These are phyloP conservation scores for Drosophila peninsularis DNA, from an alignment of 2,888 invertebrate genomes.

Conservation along the genomic window DNA sequence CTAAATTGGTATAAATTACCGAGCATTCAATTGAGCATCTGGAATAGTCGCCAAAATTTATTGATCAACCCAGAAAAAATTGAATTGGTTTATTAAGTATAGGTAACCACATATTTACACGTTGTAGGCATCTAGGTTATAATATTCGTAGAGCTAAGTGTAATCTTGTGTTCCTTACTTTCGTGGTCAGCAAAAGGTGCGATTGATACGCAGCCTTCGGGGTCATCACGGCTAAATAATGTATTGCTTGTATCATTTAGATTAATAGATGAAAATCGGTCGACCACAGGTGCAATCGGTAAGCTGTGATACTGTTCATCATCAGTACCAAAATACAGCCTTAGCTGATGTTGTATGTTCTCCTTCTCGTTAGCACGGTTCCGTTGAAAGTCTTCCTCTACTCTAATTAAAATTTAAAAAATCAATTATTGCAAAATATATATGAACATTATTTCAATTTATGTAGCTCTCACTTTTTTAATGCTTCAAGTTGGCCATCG, in stretches of 20 bases:
- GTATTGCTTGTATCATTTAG: constrained; percentile 53
- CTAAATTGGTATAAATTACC: not conserved
- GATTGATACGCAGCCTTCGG: constrained; percentile 89
- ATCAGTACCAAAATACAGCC: constrained; percentile 84
- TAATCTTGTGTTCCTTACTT: constrained; percentile 23
- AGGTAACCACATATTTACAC: not conserved
- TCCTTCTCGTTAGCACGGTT: constrained; percentile 92
- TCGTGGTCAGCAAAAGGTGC: constrained; percentile 32
- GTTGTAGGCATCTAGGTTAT: constrained; percentile 6
- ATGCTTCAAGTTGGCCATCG: constrained; percentile 91
- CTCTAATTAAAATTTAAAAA: constrained; percentile 83
- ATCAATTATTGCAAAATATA: not conserved
- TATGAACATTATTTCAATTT: too few species aligned
- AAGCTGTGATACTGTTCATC: constrained; percentile 87
- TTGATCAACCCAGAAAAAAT: not conserved
- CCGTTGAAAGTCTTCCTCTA: constrained; percentile 94
- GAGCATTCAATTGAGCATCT: not conserved
- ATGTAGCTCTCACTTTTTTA: constrained; percentile 86
- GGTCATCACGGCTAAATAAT: constrained; percentile 86
- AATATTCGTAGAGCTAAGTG: constrained; percentile 25
- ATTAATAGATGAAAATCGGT: constrained; percentile 33
- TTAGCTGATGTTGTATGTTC: constrained; percentile 90
- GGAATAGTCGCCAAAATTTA: not conserved
- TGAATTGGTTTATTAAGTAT: constrained; percentile 8
- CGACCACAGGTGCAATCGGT: constrained; percentile 80